Percentiles rank a stretch among this genome's conserved stretches.
Evolutionary conservation across 1,140 invertebrate species (phyloP).

Genomic region (Scylla paramamosain): DNA sequence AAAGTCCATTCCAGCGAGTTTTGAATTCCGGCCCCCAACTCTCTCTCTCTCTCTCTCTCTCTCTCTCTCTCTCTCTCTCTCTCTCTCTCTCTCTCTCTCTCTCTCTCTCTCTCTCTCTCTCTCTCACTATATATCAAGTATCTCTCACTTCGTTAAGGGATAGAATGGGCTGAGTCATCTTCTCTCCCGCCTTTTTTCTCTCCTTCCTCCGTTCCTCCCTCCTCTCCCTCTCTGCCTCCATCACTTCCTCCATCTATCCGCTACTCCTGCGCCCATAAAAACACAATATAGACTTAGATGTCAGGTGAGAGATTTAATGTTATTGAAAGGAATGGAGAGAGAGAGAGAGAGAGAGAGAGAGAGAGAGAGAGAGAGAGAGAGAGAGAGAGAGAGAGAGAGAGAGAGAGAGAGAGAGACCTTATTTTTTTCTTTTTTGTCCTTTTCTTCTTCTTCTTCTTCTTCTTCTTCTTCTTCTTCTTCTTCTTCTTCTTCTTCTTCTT

Average conservation of each 20-base stretch:
- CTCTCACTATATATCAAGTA: neutral
- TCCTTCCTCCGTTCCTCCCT: neutral
- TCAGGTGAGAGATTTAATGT: neutral
- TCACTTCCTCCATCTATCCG: neutral
- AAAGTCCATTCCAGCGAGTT: neutral
- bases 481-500: neutral
- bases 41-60: conserved; percentile 6
- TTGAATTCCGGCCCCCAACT: neutral
- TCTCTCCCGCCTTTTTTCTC: neutral
- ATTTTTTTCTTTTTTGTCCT: neutral
- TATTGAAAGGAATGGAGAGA: neutral
- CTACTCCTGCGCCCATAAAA: neutral
- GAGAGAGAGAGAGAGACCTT: neutral
- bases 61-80: neutral
- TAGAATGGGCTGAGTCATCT: neutral
- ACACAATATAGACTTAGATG: neutral
- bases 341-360: neutral
- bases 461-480: neutral
- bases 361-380: neutral
- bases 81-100: conserved; percentile 20
- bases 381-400: neutral
- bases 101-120: conserved; percentile 12
- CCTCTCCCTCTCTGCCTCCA: neutral
- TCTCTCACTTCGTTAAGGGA: neutral
- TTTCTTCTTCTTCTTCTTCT: neutral